Evolutionary conservation across 35 echinoderm and acorn worm species (phyloP).

Genomic region (Heliocidaris tuberculata): DNA sequence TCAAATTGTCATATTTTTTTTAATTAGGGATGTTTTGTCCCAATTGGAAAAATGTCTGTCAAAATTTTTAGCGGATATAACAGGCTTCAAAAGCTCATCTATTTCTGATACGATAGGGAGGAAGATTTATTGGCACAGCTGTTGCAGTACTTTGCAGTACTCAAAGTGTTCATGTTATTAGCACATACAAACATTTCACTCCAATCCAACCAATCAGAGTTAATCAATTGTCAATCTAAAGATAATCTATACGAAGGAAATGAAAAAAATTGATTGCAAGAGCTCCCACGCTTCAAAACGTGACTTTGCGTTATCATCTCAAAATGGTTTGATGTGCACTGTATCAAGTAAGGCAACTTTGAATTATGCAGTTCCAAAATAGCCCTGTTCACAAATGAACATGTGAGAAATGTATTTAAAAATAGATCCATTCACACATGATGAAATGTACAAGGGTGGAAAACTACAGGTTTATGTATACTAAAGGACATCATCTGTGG

Average conservation of each 20-base stretch:
- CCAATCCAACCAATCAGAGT: neutral
- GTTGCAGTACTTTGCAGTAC: neutral
- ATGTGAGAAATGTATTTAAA: too few relatives aligned
- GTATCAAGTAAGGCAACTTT: neutral
- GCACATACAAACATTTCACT: neutral
- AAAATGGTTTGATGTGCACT: neutral
- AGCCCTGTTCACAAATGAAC: too few relatives aligned
- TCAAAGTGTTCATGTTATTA: neutral
- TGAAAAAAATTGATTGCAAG: neutral
- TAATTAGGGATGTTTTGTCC: neutral
- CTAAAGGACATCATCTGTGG: too few relatives aligned
- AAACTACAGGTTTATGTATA: too few relatives aligned
- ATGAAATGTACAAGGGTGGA: too few relatives aligned
- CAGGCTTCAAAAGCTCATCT: neutral
- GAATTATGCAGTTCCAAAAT: too few relatives aligned
- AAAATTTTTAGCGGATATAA: neutral
- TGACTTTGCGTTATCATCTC: neutral
- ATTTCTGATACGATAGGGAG: neutral
- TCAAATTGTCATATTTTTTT: too few relatives aligned
- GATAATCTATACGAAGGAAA: neutral
- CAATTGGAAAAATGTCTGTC: neutral
- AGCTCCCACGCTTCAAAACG: neutral
- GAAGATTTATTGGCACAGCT: neutral
- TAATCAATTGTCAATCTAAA: slow-evolving; percentile 13
- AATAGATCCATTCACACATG: too few relatives aligned